Conservation (phyloP, 2,888 invertebrate genomes). For the Zaprionus obscuricornis region DNA sequence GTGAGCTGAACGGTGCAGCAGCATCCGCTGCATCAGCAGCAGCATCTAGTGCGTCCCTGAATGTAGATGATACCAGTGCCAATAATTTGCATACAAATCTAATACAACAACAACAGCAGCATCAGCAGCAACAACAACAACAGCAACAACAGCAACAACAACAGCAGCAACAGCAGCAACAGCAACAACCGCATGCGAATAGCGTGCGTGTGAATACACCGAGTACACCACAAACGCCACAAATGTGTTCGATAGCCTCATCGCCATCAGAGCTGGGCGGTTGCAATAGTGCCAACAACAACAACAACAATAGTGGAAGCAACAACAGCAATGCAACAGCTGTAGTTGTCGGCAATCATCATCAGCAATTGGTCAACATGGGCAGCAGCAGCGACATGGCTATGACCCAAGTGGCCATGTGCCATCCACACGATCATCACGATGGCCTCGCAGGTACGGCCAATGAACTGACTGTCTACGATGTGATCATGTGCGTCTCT, state of each 20-base stretch:
- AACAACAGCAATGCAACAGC: conserved; percentile 65
- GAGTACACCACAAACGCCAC: conserved; percentile 85
- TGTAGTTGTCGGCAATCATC: conserved; percentile 65
- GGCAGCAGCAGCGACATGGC: conserved; percentile 55
- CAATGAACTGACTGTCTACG: conserved; percentile 88
- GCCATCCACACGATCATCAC: conserved; percentile 56
- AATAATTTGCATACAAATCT: conserved; percentile 61
- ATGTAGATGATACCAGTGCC: conserved; percentile 66
- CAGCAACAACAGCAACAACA: conserved; percentile 51
- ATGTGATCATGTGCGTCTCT: conserved; percentile 90
- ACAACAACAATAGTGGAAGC: conserved; percentile 51
- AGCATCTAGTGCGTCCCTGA: conserved; percentile 53
- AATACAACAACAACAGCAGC: conserved; percentile 46
- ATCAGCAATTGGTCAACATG: conserved; percentile 65
- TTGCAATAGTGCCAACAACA: conserved; percentile 81
- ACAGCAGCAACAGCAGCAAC: conserved; percentile 55
- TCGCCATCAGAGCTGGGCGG: conserved; percentile 83
- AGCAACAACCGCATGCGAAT: conserved; percentile 70
- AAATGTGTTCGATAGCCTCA: conserved; percentile 84
- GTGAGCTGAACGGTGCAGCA: conserved; percentile 87
- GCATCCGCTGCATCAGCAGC: conserved; percentile 33
- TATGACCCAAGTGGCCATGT: conserved; percentile 66
- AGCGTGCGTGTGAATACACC: conserved; percentile 83
- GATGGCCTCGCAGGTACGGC: conserved; percentile 83
- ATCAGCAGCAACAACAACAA: conserved; percentile 35